Base-by-base conservation (phyloP, 2,888 invertebrate species). In the Caenorhabditis virilis region DNA sequence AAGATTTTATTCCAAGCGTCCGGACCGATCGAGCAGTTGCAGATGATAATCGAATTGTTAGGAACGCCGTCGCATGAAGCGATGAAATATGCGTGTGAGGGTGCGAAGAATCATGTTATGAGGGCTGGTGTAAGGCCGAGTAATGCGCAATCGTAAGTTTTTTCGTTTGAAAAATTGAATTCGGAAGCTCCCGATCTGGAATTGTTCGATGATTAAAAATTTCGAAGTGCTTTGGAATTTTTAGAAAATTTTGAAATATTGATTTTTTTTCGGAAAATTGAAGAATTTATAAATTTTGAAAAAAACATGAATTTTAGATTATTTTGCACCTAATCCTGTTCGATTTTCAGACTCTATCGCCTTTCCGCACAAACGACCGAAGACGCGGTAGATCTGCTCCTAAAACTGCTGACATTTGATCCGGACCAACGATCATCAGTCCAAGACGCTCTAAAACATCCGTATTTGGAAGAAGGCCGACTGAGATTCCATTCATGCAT, bases 401-500 rank as follows among this genome's bases (percentile, higher is more conserved):
- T 91, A 84, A 92, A 94, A 88, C 95, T 98, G 95, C 88, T 98
- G 64, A 92, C 93, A 68, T 97, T 98, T 87, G 93, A 98, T 88
- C 95, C 98, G 72, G 81, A 78, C 41, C 74, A 80, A 62, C 66
- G 98, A 82, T 93, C 95, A 84, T 90, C 91, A 2, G 94, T 95
- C 53, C 90, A 91, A 61, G 93, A 95, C 84, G 97, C 97, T 30
- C 88, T 99, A 76, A 91, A 92, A 54, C 97, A 97, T 87, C 94
- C 95, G 7, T 98, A 97, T 87, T 87, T 98, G 74, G 95, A 95
- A 84, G 98, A 98, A 85, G 98, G 97, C 26, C 89, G 98, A 6
- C 88, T 98, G 83, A 89, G 98, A 83, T 99, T 95, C 88, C 98
- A 98, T 87, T 97, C 95, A 69, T 98, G 98, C 86, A 99, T 98